phyloP scores from a whole-genome alignment of 2,888 invertebrate species.

The Lamproptera curius region DNA sequence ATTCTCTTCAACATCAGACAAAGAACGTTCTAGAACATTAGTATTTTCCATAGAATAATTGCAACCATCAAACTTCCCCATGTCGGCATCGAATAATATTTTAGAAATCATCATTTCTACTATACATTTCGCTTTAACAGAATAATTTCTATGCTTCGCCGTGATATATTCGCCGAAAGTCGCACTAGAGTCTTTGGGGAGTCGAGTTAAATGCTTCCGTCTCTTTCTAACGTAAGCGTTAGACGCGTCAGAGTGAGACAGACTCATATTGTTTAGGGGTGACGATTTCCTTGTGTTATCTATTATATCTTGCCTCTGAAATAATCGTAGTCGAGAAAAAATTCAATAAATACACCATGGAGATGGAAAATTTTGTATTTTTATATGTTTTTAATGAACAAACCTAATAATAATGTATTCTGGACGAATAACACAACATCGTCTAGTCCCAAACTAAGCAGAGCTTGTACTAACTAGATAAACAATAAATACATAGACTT shows the following conservation, averaged over 20 bases:
- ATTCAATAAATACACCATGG: no score
- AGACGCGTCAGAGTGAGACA: background rate
- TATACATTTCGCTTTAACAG: background rate
- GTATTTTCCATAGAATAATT: background rate
- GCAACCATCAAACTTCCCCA: constrained; percentile 4
- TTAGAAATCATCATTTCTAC: constrained; percentile 9
- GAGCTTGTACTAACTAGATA: no score
- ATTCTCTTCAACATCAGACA: background rate
- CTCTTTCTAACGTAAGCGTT: background rate
- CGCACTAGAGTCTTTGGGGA: background rate
- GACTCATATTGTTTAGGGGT: no score
- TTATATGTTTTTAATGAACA: no score
- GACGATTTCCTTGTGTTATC: background rate
- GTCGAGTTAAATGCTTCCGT: background rate
- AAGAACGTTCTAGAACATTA: background rate
- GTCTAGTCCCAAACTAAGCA: no score
- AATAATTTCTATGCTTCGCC: constrained; percentile 9
- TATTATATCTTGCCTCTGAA: constrained; percentile 3
- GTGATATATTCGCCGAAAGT: constrained; percentile 7
- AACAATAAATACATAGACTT: no score
- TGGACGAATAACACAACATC: no score
- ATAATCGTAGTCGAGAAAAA: no score
- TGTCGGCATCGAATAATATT: constrained; percentile 3
- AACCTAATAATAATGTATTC: no score
- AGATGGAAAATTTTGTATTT: no score